Conservation (phyloP, 1,140 invertebrate genomes). For the Bombus balteatus region DNA sequence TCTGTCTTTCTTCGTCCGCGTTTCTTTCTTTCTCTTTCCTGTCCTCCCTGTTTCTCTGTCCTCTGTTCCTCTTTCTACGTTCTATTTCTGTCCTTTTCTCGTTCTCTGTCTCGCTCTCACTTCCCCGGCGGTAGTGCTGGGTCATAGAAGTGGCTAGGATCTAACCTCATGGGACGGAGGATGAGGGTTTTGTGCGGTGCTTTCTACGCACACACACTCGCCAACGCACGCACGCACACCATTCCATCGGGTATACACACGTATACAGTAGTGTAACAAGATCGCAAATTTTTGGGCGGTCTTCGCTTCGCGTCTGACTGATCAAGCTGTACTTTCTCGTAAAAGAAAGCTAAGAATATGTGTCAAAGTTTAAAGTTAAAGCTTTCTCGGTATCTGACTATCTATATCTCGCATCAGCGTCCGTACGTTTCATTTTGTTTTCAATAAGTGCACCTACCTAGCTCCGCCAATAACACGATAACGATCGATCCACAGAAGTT, state of each 20-base stretch:
- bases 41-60: not conserved
- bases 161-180: conserved; percentile 68
- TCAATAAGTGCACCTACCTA: no score
- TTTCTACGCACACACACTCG: conserved; percentile 37
- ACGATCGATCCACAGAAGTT: no score
- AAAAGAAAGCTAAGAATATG: not conserved
- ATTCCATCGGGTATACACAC: not conserved
- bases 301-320: not conserved
- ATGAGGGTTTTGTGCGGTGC: conserved; percentile 60
- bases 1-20: conserved; percentile 46
- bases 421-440: no score
- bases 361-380: no score
- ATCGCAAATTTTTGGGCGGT: conserved; percentile 36
- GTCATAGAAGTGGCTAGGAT: conserved; percentile 71
- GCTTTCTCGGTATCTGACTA: not conserved
- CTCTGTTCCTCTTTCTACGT: not conserved
- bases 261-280: conserved; percentile 48
- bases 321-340: no score
- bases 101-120: conserved; percentile 14
- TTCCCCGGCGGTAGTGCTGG: conserved; percentile 50
- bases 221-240: conserved; percentile 22
- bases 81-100: not conserved
- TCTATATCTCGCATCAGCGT: not conserved
- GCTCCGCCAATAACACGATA: no score
- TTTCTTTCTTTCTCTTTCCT: conserved; percentile 32